Percentiles rank a stretch among this genome's conserved stretches.
Conservation (phyloP, 2,888 invertebrate genomes). For the Pollenia amentaria region DNA sequence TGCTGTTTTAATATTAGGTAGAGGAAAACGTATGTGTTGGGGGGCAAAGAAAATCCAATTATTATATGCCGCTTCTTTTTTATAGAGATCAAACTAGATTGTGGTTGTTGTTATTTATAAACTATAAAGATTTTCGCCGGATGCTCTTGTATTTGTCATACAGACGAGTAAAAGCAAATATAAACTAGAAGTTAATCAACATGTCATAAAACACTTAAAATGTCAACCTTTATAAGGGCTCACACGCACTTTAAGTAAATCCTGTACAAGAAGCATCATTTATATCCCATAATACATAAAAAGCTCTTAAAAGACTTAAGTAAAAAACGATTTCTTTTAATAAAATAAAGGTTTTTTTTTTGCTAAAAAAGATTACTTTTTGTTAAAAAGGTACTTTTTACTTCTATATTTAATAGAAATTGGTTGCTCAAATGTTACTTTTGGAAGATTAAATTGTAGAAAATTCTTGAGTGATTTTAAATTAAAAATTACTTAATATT, state of each 20-base stretch:
- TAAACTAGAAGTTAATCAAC: constrained; percentile 56
- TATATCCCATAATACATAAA: background rate
- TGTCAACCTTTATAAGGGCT: constrained; percentile 29
- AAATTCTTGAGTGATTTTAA: too few species aligned
- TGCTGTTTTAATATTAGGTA: background rate
- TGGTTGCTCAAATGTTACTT: too few species aligned
- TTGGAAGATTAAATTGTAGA: too few species aligned
- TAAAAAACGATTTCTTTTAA: too few species aligned
- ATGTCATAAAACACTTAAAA: constrained; percentile 66
- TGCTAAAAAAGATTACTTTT: too few species aligned
- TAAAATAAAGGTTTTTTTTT: too few species aligned
- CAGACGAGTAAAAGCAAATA: background rate
- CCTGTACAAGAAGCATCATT: background rate
- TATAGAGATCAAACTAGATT: background rate
- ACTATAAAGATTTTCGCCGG: constrained; percentile 32
- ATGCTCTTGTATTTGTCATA: constrained; percentile 50
- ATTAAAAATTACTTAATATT: too few species aligned
- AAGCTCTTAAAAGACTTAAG: background rate
- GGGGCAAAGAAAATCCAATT: constrained; percentile 19
- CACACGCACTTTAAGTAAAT: background rate
- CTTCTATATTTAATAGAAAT: too few species aligned
- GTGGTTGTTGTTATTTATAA: constrained; percentile 14
- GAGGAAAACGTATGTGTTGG: background rate
- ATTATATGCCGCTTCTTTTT: background rate
- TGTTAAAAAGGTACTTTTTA: too few species aligned